Conservation (phyloP, 2,888 invertebrate genomes). For the Hofmannophila pseudospretella region DNA sequence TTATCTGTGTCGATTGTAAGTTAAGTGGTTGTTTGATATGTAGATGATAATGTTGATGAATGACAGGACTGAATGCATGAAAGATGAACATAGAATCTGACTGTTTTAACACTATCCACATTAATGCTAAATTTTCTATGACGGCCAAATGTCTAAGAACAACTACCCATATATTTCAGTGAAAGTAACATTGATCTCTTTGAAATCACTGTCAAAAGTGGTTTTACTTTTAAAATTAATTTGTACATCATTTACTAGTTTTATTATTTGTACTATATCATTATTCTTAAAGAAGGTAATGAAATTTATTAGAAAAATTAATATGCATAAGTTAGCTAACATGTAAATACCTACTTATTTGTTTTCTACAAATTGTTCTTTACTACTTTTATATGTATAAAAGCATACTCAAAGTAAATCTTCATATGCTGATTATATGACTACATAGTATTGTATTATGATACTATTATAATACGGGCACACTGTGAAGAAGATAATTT, state of each 20-base stretch:
- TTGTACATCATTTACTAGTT: neutral
- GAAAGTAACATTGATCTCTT: neutral
- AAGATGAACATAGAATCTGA: neutral
- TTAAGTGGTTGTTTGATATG: neutral
- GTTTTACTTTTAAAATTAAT: neutral
- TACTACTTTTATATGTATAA: slow-evolving; percentile 63
- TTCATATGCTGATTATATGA: slow-evolving; percentile 60
- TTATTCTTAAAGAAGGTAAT: neutral
- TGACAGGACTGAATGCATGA: slow-evolving; percentile 7
- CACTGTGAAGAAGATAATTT: slow-evolving; percentile 60
- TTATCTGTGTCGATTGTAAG: neutral
- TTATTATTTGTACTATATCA: neutral
- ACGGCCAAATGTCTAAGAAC: neutral
- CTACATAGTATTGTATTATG: slow-evolving; percentile 55
- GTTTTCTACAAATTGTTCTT: slow-evolving; percentile 53
- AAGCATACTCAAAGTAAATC: slow-evolving; percentile 71
- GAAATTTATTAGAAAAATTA: slow-evolving; percentile 14
- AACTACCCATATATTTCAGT: neutral
- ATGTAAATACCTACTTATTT: slow-evolving; percentile 33
- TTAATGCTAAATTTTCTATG: slow-evolving; percentile 1
- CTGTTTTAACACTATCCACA: neutral
- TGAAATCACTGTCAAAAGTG: neutral
- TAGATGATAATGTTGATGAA: slow-evolving; percentile 6
- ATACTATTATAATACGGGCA: slow-evolving; percentile 67
- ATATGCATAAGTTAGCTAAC: slow-evolving; percentile 53